Conservation (phyloP, 2,888 invertebrate species). For the Microchrysa polita region DNA sequence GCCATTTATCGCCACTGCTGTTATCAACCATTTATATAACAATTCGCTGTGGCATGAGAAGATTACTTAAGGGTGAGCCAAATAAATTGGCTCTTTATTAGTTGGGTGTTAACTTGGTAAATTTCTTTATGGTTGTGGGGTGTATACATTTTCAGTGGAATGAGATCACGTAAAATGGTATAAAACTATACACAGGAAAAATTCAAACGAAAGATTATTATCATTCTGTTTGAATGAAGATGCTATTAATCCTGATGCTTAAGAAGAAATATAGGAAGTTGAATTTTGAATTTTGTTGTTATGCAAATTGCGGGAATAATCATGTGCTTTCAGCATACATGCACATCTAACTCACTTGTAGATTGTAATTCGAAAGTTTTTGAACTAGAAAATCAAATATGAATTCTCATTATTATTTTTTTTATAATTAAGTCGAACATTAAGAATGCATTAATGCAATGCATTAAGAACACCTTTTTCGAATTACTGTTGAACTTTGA, state of each 20-base stretch:
- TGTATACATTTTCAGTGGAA: conserved; percentile 39
- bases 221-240: not conserved
- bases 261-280: not conserved
- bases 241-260: not conserved
- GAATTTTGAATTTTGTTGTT: too few species aligned
- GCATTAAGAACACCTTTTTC: too few species aligned
- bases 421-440: too few species aligned
- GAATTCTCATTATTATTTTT: too few species aligned
- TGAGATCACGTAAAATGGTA: conserved; percentile 48
- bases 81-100: conserved; percentile 51
- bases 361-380: too few species aligned
- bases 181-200: conserved; percentile 6
- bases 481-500: too few species aligned
- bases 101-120: conserved; percentile 51
- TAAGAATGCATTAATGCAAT: too few species aligned
- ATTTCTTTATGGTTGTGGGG: conserved; percentile 48
- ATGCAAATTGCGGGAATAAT: too few species aligned
- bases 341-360: too few species aligned
- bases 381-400: too few species aligned
- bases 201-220: not conserved
- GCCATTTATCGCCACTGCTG: conserved; percentile 12
- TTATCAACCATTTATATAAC: conserved; percentile 41
- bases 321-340: too few species aligned
- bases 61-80: conserved; percentile 48
- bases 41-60: conserved; percentile 41